These are phyloP conservation scores for Lycaon pictus DNA, from an alignment of 2,113 vertebrate species.

Conservation along the genomic window DNA sequence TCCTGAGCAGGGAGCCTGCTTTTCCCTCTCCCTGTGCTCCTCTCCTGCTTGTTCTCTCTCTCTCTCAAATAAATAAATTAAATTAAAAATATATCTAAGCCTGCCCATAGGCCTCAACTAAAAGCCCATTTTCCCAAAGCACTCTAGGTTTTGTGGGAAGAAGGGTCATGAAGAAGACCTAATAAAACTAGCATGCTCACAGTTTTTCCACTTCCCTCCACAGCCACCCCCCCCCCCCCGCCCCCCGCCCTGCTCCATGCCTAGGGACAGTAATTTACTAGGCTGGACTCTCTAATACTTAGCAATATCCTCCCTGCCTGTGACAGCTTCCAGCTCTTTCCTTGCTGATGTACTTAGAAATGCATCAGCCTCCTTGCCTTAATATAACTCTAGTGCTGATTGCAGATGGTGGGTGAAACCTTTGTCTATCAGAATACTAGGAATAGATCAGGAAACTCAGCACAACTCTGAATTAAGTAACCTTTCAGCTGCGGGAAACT, in stretches of 20 bases:
- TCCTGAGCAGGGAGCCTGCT: no score
- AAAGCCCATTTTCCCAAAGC: constrained; percentile 27
- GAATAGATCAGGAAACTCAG: constrained; percentile 79
- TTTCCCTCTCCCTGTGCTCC: no score
- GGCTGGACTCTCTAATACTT: not conserved
- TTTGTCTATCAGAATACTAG: constrained; percentile 77
- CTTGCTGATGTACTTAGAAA: constrained; percentile 14
- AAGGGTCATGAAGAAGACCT: not conserved
- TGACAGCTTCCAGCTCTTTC: constrained; percentile 32
- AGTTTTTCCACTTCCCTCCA: not conserved
- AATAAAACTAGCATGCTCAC: not conserved
- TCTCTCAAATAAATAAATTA: no score
- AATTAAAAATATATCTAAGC: not conserved
- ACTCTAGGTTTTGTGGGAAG: constrained; percentile 4
- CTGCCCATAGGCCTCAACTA: not conserved
- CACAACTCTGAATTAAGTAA: constrained; percentile 76
- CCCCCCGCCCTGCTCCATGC: not conserved
- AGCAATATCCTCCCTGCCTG: not conserved
- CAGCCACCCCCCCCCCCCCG: not conserved
- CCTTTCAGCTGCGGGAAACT: constrained; percentile 74
- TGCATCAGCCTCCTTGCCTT: constrained; percentile 34
- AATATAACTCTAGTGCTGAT: constrained; percentile 70
- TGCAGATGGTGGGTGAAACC: constrained; percentile 77
- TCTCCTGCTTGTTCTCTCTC: no score
- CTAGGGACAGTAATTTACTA: not conserved